These are phyloP conservation scores for Drosophila ogumai DNA, from an alignment of 1,140 invertebrate genomes.

Conservation along the genomic window DNA sequence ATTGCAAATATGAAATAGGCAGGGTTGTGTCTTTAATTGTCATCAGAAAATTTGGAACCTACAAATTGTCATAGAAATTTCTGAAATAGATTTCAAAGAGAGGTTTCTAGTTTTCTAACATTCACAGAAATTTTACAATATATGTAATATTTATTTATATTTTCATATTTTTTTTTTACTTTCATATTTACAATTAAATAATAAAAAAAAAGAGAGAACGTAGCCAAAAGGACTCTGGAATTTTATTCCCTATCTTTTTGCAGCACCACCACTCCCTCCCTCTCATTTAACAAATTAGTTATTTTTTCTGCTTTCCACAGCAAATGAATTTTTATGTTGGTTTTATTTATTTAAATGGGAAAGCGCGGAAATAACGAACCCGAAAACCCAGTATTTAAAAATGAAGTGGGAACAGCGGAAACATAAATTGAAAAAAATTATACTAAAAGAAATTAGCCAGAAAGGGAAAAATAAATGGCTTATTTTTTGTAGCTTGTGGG, in stretches of 20 bases:
- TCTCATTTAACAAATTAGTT: conserved; percentile 23
- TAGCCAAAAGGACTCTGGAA: background rate
- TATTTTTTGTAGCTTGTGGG: conserved; percentile 2
- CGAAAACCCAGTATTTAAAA: conserved; percentile 1
- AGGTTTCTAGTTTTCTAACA: background rate
- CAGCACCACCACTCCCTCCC: background rate
- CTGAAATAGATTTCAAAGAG: background rate
- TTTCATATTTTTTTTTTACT: no score
- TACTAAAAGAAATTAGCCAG: conserved; percentile 22
- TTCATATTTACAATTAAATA: accelerated
- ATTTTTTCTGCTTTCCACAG: conserved; percentile 9
- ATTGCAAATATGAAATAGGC: background rate
- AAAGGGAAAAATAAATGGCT: background rate
- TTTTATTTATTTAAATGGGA: conserved; percentile 39
- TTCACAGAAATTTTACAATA: no score
- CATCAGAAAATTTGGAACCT: background rate
- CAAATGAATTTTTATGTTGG: conserved; percentile 49
- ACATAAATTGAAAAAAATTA: conserved; percentile 27
- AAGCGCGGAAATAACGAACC: background rate
- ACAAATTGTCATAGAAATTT: background rate
- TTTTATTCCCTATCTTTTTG: background rate
- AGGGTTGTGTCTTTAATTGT: background rate
- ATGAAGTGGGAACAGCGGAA: conserved; percentile 8
- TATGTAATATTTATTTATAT: background rate
- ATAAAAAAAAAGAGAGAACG: background rate